These are phyloP conservation scores for Pseudococcus jackbeardsleyi DNA, from an alignment of 2,888 invertebrate species.

Conservation along the genomic window DNA sequence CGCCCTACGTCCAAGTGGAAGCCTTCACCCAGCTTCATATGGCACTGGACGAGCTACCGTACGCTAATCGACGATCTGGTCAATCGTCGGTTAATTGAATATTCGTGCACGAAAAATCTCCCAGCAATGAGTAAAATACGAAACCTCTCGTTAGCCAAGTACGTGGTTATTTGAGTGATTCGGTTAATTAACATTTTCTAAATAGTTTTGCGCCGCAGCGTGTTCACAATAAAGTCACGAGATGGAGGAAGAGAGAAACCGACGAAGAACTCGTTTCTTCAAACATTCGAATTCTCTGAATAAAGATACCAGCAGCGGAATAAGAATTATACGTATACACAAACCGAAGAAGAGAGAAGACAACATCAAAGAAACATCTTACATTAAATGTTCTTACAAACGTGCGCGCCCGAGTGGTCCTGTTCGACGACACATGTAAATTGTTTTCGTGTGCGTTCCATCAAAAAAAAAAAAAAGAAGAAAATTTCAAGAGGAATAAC, in stretches of 20 bases:
- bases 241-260: background rate
- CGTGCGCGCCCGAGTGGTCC: background rate
- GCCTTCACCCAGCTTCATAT: too few relatives aligned
- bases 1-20: background rate
- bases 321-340: background rate
- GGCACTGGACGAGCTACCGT: background rate
- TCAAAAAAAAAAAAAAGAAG: too few relatives aligned
- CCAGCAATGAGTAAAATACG: background rate
- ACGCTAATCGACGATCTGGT: background rate
- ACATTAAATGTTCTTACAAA: background rate
- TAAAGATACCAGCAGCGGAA: background rate
- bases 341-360: background rate
- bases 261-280: background rate
- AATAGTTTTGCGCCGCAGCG: background rate
- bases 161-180: slow-evolving; percentile 19
- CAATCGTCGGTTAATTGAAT: background rate
- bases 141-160: background rate
- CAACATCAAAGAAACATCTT: slow-evolving; percentile 17
- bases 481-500: background rate
- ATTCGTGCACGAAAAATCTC: background rate
- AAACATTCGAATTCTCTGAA: background rate
- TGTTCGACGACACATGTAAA: background rate
- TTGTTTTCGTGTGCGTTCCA: slow-evolving; percentile 13
- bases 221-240: slow-evolving; percentile 13
- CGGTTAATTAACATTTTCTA: slow-evolving; percentile 35